phyloP scores from a whole-genome alignment of 1,140 invertebrate species.

The Lepidurus arcticus region DNA sequence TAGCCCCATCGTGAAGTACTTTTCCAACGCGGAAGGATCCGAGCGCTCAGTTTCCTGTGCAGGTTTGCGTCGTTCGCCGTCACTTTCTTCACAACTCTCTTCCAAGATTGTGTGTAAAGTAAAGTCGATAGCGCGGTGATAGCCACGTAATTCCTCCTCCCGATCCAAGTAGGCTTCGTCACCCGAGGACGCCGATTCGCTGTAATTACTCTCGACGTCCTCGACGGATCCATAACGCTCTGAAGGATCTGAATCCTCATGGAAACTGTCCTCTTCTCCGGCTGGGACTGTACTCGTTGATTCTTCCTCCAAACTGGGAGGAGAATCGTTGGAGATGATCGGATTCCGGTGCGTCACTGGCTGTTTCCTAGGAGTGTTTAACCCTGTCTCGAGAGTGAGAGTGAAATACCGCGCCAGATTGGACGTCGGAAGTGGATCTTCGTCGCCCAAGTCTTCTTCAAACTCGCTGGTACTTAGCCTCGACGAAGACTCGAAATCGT shows the following conservation, averaged over 20 bases:
- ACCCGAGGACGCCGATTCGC: conserved; percentile 41
- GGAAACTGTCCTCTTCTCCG: conserved; percentile 31
- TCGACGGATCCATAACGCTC: conserved; percentile 38
- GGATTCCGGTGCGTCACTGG: conserved; percentile 35
- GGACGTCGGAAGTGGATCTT: neutral
- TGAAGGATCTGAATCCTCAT: conserved; percentile 32
- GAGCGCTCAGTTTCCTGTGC: conserved; percentile 30
- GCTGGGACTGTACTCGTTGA: conserved; percentile 33
- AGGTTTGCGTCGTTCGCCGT: conserved; percentile 52
- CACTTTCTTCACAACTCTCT: conserved; percentile 80
- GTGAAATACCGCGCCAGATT: conserved; percentile 37
- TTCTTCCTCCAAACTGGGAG: conserved; percentile 34
- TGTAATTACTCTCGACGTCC: conserved; percentile 39
- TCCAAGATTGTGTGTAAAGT: conserved; percentile 88
- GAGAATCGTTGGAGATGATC: conserved; percentile 37
- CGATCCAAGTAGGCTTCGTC: conserved; percentile 54
- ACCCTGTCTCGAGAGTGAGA: conserved; percentile 36
- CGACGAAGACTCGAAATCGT: conserved; percentile 32
- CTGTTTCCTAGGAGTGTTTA: conserved; percentile 32
- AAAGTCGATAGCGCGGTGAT: conserved; percentile 72
- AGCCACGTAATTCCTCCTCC: conserved; percentile 72
- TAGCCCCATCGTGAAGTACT: conserved; percentile 82
- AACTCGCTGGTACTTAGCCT: conserved; percentile 29
- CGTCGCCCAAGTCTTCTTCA: conserved; percentile 34
- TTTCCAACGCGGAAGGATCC: conserved; percentile 72